Evolutionary conservation across 2,797 vertebrate species (phyloP).

Genomic region (Phrynocephalus guinanensis): DNA sequence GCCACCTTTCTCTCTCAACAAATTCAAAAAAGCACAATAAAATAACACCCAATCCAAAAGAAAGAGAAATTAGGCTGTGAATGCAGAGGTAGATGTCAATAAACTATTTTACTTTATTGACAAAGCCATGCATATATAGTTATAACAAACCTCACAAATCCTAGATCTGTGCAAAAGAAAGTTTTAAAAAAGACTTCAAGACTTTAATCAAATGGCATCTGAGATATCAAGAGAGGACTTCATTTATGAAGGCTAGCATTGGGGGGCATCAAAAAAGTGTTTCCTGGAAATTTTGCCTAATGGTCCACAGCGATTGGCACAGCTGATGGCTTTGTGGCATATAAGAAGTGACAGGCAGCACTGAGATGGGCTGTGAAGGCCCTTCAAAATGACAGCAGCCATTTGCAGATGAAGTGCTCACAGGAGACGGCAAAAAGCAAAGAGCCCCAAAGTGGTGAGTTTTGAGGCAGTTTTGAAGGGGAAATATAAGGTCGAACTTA

Average conservation of each 20-base stretch:
- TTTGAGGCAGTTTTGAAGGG: background rate
- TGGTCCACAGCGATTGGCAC: background rate
- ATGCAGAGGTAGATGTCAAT: background rate
- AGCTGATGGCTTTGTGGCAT: background rate
- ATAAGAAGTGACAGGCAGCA: conserved; percentile 18
- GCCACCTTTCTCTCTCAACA: no score
- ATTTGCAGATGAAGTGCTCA: conserved; percentile 10
- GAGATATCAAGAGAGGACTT: background rate
- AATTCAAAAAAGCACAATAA: no score
- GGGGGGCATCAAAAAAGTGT: background rate
- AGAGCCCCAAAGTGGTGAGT: background rate
- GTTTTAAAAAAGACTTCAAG: background rate
- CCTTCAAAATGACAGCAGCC: conserved; percentile 18
- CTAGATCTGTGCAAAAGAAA: background rate
- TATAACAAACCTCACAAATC: background rate
- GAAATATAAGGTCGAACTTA: background rate
- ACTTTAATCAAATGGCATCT: background rate
- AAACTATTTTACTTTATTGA: background rate
- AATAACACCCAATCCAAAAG: background rate
- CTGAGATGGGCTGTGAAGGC: background rate
- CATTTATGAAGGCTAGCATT: background rate
- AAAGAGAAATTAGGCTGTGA: no score
- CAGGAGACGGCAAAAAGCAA: background rate
- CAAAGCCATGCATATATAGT: background rate
- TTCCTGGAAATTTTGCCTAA: conserved; percentile 6